Evolutionary conservation across 2,113 vertebrate genomes (phyloP).

Genomic region (Ammospiza nelsoni): DNA sequence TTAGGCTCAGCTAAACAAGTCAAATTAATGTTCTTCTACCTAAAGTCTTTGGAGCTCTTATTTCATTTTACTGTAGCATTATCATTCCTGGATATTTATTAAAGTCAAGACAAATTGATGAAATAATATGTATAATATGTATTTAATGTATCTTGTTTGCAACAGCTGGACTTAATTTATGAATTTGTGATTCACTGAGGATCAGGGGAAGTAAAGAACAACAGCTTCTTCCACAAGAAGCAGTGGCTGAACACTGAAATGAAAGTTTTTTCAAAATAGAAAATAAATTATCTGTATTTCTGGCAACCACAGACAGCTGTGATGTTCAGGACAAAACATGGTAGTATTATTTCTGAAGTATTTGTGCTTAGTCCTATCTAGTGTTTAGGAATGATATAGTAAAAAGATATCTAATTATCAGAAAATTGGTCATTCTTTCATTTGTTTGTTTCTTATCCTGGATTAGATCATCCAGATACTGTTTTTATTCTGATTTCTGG

Average conservation of each 20-base stretch:
- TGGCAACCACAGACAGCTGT: rapidly evolving
- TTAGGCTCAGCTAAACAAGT: neutral
- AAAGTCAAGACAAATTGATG: neutral
- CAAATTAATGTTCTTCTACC: neutral
- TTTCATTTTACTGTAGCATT: neutral
- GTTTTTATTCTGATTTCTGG: constrained; percentile 17
- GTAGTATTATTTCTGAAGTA: neutral
- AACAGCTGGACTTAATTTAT: neutral
- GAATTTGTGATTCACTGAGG: neutral
- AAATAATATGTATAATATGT: neutral
- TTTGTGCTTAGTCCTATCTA: neutral
- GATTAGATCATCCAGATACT: neutral
- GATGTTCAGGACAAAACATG: neutral
- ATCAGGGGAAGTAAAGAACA: neutral
- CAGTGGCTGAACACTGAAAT: neutral
- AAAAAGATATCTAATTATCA: neutral
- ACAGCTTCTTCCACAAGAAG: neutral
- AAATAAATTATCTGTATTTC: neutral
- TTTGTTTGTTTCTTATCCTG: neutral
- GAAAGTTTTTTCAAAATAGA: neutral
- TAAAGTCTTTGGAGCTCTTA: neutral
- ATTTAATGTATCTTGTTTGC: neutral
- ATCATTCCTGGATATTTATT: neutral
- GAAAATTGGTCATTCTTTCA: neutral
- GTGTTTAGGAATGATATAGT: neutral